Evolutionary conservation across 2,797 vertebrate genomes (phyloP), one percentile per base, ranked within the genome.

Genomic region (Protonibea diacanthus): DNA sequence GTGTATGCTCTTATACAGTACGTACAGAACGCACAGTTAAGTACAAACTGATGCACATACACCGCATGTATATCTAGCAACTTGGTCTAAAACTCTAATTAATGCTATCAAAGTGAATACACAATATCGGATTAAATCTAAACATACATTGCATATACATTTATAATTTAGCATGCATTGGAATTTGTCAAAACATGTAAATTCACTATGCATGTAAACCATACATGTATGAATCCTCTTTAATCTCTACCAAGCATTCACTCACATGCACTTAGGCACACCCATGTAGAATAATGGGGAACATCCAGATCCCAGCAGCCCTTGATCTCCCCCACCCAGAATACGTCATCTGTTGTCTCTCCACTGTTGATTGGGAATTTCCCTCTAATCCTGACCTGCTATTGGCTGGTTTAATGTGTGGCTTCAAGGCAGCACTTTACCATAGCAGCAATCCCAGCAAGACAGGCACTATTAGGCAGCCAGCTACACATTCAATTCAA

Each of bases 361-460:
- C 73, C 60, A 40, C 70, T 76, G 86, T 76, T 87, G 86, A 93
- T 89, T 90, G 83, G 88, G 91, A 88, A 88, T 91, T 83, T 89
- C 86, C 77, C 76, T 70, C 57, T 25, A 33, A 63, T 27, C 66
- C 79, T 68, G 63, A 48, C 33, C 70, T 81, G 74, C 76, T 65
- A 93, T 89, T 93, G 91, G 89, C 81, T 89, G 58, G 14, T 65
- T 75, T 66, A 74, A 57, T 51, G 70, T 74, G 80, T 74, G 78
- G 58, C 83, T 87, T 77, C 52, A 72, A 85, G 85, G 86, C 85
- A 91, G 79, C 78, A 67, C 58, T 90, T 77, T 80, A 55, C 85
- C 75, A 87, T 72, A 79, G 80, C 77, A 88, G 88, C 85, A 85
- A 81, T 82, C 52, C 48, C 53, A 81, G 62, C 40, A 60, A 87